phyloP scores from a whole-genome alignment of 2,888 invertebrate species.

The Drosophila setosimentum region DNA sequence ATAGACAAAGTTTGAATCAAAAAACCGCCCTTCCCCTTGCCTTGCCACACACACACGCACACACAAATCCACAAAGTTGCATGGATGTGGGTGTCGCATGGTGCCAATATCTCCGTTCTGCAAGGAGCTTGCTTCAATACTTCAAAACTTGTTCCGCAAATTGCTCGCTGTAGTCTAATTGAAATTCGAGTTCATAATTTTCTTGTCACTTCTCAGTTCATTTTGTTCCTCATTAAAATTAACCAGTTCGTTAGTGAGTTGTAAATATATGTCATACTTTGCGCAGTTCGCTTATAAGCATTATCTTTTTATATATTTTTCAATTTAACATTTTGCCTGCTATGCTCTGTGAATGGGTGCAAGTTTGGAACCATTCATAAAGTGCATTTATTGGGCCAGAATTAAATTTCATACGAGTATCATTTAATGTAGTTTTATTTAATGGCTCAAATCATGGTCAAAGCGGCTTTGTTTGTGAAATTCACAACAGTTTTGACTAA shows the following conservation, averaged over 20 bases:
- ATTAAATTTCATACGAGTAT: not conserved
- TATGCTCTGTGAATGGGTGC: not conserved
- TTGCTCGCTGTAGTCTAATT: conserved; percentile 35
- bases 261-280: not conserved
- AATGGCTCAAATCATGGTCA: not conserved
- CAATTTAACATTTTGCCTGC: not conserved
- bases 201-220: not conserved
- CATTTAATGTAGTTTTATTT: not conserved
- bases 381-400: not conserved
- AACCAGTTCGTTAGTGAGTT: conserved; percentile 11
- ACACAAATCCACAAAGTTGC: not conserved
- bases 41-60: not conserved
- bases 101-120: not conserved
- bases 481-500: not conserved
- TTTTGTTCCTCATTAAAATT: conserved; percentile 20
- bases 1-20: conserved; percentile 24
- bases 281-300: not conserved
- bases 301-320: not conserved
- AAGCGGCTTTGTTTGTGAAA: not conserved
- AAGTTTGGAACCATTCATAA: not conserved
- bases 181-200: conserved; percentile 25
- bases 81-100: too few species aligned
- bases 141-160: conserved; percentile 35
- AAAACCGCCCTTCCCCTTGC: not conserved
- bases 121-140: conserved; percentile 33